phyloP scores from a whole-genome alignment of 2,797 vertebrate species.

The Spinus pinus region DNA sequence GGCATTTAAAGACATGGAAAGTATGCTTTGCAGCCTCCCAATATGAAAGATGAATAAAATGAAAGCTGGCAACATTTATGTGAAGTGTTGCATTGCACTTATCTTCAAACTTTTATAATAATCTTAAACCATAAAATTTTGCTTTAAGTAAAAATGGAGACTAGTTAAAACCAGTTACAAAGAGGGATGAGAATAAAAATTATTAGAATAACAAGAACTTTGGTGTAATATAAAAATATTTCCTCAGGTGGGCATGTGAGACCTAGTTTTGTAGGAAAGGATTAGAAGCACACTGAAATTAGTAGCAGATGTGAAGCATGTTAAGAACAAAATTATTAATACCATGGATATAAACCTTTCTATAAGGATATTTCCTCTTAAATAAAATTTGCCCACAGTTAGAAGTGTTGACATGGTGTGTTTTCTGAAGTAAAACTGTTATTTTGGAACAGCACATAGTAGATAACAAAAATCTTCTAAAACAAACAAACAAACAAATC shows the following conservation, averaged over 20 bases:
- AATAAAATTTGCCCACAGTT: not conserved
- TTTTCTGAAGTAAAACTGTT: conserved; percentile 25
- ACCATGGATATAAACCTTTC: not conserved
- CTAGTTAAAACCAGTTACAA: not conserved
- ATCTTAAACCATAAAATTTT: not conserved
- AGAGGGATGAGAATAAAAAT: not conserved
- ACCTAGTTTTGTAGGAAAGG: not conserved
- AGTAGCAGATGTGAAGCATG: not conserved
- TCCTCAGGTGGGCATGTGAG: not conserved
- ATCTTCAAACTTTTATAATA: not conserved
- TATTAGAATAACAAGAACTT: not conserved
- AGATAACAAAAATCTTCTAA: not conserved
- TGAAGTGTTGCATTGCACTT: not conserved
- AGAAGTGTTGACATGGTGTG: not conserved
- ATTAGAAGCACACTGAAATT: not conserved
- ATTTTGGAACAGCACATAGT: not conserved
- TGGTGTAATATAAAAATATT: not conserved
- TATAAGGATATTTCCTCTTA: not conserved
- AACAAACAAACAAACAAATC: not conserved
- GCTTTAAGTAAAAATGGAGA: not conserved
- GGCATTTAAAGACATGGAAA: not conserved
- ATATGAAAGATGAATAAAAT: not conserved
- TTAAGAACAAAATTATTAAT: not conserved
- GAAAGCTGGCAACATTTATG: not conserved
- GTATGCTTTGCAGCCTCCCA: not conserved